phyloP scores from a whole-genome alignment of 2,797 vertebrate species.

The Anguilla anguilla region DNA sequence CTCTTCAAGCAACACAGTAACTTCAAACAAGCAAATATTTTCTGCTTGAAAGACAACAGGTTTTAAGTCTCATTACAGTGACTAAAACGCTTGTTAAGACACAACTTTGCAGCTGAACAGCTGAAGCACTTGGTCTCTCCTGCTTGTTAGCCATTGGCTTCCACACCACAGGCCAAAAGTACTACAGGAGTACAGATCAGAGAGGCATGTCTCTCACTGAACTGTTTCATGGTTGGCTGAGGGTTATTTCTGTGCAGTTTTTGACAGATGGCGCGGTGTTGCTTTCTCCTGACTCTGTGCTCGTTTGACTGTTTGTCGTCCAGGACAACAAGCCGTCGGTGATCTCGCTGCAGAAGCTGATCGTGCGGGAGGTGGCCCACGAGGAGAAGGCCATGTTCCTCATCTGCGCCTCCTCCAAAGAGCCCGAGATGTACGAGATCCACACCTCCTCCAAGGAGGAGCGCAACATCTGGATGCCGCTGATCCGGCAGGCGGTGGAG shows the following conservation, averaged over 20 bases:
- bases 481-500: slow-evolving; percentile 81
- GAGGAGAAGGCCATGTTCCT: slow-evolving; percentile 87
- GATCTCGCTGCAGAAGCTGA: slow-evolving; percentile 82
- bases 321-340: slow-evolving; percentile 83
- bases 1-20: no score
- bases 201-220: not conserved
- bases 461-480: slow-evolving; percentile 81
- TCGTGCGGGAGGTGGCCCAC: slow-evolving; percentile 86
- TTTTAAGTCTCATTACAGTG: no score
- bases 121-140: not conserved
- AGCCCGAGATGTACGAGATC: slow-evolving; percentile 88
- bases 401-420: slow-evolving; percentile 80
- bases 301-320: not conserved
- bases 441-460: slow-evolving; percentile 81
- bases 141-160: not conserved
- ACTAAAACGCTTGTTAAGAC: no score
- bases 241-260: not conserved
- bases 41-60: no score
- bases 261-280: no score
- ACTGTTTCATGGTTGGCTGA: not conserved
- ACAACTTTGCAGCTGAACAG: not conserved
- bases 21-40: no score
- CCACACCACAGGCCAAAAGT: not conserved
- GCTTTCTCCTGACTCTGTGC: not conserved
- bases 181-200: not conserved